Base-by-base conservation (phyloP, 2,888 invertebrate species). In the Morinoia aosen region DNA sequence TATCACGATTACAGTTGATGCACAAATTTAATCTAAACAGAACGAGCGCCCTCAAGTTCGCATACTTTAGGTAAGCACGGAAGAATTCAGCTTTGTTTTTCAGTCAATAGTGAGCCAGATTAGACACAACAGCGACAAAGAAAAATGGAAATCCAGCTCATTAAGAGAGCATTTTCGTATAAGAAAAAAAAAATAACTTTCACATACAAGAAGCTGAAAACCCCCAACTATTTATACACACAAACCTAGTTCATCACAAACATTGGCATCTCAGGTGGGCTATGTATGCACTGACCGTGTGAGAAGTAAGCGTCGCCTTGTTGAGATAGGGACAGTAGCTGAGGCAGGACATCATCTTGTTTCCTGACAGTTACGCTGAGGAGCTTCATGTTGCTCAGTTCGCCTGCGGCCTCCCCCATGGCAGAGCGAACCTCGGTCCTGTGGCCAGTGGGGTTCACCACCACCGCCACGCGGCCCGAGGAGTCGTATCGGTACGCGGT, bases 401-500 rank as follows among this genome's bases (percentile, higher is more conserved):
- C 39, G 48, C 96, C 56, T 40, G 39, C 40, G 19, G 40, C 48
- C 25, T 95, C 93, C 88, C 96, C 96, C 96, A 99, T 97, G 96
- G 98, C 98, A 0, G 99, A 99, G 39, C 98, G 98, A 96, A 99
- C 98, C 97, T 98, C 98, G 39, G 99, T 98, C 97, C 98, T 98
- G 97, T 99, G 99, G 96, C 99, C 99, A 96, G 99, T 99, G 56
- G 99, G 99, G 97, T 99, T 98, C 96, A 99, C 98, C 95, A 99
- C 98, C 97, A 98, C 98, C 0, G 98, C 98, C 7, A 99, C 98
- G 94, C 99, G 98, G 4, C 99, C 99, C 96, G 99, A 98, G 97
- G 98, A 98, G 97, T 99, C 99, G 97, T 99, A 99, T 97, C 98
- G 98, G 97, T 99, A 99, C 97, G 99, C 98, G 97, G 96, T 95